Evolutionary conservation across 2,797 vertebrate genomes (phyloP).

Genomic region (Okamejei kenojei): DNA sequence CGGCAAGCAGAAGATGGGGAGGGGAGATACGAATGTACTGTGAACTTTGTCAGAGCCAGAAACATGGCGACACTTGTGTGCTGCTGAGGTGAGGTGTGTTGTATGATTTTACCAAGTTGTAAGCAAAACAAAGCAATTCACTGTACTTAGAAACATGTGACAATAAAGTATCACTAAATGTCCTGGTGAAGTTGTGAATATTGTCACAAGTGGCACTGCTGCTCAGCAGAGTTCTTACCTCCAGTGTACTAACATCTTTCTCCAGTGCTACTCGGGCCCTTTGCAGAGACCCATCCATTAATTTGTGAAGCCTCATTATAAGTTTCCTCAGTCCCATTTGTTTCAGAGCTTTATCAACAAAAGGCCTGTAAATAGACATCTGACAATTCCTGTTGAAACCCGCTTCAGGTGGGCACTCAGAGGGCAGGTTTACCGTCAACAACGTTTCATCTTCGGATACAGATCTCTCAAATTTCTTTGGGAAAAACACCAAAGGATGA

Average conservation of each 20-base stretch:
- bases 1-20: no score
- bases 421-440: constrained; percentile 44
- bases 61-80: no score
- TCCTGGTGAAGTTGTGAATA: neutral
- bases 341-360: constrained; percentile 98
- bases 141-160: no score
- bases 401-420: constrained; percentile 52
- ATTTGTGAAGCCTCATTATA: constrained; percentile 92
- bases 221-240: constrained; percentile 64
- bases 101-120: no score
- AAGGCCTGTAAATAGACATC: constrained; percentile 92
- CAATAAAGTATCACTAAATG: no score
- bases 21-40: no score
- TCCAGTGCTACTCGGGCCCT: constrained; percentile 83
- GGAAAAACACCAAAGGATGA: constrained; percentile 55
- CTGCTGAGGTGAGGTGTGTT: no score
- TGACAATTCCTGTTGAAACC: constrained; percentile 69
- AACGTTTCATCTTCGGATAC: constrained; percentile 73
- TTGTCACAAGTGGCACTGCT: neutral
- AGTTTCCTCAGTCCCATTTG: constrained; percentile 97
- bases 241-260: constrained; percentile 66
- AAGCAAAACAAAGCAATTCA: no score
- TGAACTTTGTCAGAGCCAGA: no score
- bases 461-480: constrained; percentile 63
- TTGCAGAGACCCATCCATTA: constrained; percentile 94